phyloP scores from a whole-genome alignment of 2,888 invertebrate species.

The Ophion slaviceki region DNA sequence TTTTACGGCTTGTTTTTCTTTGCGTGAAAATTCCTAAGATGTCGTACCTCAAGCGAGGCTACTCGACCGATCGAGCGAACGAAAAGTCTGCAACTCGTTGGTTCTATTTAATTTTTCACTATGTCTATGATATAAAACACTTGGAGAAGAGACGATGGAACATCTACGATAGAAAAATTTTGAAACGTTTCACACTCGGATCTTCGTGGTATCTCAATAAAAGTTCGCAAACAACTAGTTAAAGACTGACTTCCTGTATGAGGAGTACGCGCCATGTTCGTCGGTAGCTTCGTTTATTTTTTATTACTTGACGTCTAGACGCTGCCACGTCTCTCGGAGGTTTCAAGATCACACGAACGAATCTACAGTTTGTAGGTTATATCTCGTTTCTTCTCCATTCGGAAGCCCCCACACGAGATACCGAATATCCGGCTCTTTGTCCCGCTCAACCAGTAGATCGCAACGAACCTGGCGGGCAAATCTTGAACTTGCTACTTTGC shows the following conservation, averaged over 20 bases:
- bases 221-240: not conserved
- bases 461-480: not conserved
- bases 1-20: not conserved
- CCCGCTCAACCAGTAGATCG: not conserved
- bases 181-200: not conserved
- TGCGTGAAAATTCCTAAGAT: not conserved
- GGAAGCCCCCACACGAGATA: too few species aligned
- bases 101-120: too few species aligned
- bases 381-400: too few species aligned
- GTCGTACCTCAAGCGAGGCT: not conserved
- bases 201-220: not conserved
- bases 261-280: too few species aligned
- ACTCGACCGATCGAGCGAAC: not conserved
- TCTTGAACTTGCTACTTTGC: not conserved
- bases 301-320: not conserved
- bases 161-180: not conserved
- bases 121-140: not conserved
- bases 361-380: not conserved
- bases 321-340: not conserved
- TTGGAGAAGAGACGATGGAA: not conserved
- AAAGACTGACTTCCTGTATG: not conserved
- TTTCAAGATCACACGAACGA: not conserved
- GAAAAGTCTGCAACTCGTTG: too few species aligned
- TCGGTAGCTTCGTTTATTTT: not conserved
- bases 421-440: not conserved